phyloP scores from a whole-genome alignment of 2,888 invertebrate species.

The Halictus quadricinctus region DNA sequence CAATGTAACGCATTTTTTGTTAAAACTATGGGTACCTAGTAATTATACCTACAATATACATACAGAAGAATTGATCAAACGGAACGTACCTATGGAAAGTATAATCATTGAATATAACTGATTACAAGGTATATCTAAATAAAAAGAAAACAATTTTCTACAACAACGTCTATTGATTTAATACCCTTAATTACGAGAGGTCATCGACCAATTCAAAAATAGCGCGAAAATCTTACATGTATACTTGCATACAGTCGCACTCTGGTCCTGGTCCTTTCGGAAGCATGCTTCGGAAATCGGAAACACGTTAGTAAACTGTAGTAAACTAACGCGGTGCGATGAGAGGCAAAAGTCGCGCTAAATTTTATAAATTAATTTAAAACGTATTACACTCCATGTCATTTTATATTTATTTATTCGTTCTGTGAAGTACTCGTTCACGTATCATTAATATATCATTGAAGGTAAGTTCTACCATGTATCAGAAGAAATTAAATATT shows the following conservation, averaged over 20 bases:
- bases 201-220: slow-evolving; percentile 16
- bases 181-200: slow-evolving; percentile 19
- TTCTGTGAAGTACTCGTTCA: slow-evolving; percentile 11
- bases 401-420: slow-evolving; percentile 42
- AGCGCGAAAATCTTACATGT: neutral
- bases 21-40: slow-evolving; percentile 53
- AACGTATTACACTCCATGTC: slow-evolving; percentile 19
- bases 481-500: neutral
- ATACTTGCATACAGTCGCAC: neutral
- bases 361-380: slow-evolving; percentile 29
- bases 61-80: slow-evolving; percentile 61
- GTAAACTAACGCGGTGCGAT: neutral
- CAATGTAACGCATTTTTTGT: slow-evolving; percentile 53
- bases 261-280: neutral
- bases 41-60: slow-evolving; percentile 61
- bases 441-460: neutral
- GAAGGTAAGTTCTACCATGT: slow-evolving; percentile 38
- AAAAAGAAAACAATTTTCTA: slow-evolving; percentile 69
- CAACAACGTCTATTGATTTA: slow-evolving; percentile 47
- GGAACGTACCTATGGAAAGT: slow-evolving; percentile 68
- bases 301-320: slow-evolving; percentile 1
- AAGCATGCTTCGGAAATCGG: neutral
- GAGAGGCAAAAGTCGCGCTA: neutral
- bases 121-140: slow-evolving; percentile 71
- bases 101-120: slow-evolving; percentile 67